phyloP scores from a whole-genome alignment of 64 coral and sea anemone species.

The Orbicella faveolata region DNA sequence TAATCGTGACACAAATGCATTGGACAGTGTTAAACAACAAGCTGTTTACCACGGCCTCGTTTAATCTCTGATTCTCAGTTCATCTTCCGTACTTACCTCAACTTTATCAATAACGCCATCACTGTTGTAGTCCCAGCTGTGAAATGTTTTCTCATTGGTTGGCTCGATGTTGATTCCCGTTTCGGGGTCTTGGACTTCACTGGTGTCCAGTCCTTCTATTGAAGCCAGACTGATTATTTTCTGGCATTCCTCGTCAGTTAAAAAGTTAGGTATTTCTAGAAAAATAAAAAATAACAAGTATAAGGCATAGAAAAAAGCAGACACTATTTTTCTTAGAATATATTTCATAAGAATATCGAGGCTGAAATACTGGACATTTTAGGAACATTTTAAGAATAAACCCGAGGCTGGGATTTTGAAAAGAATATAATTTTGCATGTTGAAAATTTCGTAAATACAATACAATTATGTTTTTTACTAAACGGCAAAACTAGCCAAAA shows the following conservation, averaged over 20 bases:
- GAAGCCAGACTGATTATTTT: slow-evolving; percentile 55
- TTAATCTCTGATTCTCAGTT: too few species aligned
- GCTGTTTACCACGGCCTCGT: too few species aligned
- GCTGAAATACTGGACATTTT: too few species aligned
- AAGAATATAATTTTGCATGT: too few species aligned
- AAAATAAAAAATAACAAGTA: background rate
- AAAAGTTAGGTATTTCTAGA: slow-evolving; percentile 82
- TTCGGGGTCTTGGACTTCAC: slow-evolving; percentile 78
- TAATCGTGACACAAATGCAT: too few species aligned
- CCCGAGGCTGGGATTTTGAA: too few species aligned
- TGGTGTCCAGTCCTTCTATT: slow-evolving; percentile 60
- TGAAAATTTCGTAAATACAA: too few species aligned
- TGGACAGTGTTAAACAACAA: too few species aligned
- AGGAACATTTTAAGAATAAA: too few species aligned
- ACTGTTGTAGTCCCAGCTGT: slow-evolving; percentile 80
- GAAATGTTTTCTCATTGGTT: slow-evolving; percentile 66
- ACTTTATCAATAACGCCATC: slow-evolving; percentile 63
- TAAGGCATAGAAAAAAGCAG: background rate
- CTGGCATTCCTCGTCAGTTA: slow-evolving; percentile 54
- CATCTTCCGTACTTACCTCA: slow-evolving; percentile 40
- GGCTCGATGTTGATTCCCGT: slow-evolving; percentile 85
- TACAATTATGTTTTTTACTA: too few species aligned
- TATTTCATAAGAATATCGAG: background rate
- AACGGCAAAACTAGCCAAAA: too few species aligned
- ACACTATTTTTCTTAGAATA: background rate